Conservation (phyloP, 2,888 invertebrate species). For the Nezara viridula region DNA sequence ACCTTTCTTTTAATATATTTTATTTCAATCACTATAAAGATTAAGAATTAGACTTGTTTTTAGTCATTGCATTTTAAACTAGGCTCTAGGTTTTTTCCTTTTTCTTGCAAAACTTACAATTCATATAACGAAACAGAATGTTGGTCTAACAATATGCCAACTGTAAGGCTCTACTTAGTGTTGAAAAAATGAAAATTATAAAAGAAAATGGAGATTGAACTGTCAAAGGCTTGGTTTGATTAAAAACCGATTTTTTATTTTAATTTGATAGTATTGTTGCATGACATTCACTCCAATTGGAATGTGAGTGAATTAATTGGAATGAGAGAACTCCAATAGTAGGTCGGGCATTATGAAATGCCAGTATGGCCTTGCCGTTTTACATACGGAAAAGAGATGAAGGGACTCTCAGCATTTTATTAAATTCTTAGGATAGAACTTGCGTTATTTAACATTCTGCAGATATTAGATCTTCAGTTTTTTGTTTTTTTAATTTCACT, state of each 20-base stretch:
- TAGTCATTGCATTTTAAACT: no score
- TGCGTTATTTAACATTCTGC: neutral
- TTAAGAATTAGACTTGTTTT: no score
- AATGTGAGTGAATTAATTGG: neutral
- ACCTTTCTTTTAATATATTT: no score
- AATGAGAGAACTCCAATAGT: neutral
- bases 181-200: no score
- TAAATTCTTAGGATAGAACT: conserved; percentile 9
- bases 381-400: neutral
- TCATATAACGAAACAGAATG: no score
- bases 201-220: no score
- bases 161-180: no score
- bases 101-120: no score
- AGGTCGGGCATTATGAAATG: neutral
- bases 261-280: neutral
- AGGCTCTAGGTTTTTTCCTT: no score
- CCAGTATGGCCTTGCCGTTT: neutral
- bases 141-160: no score
- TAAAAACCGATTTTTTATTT: neutral
- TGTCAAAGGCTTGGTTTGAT: neutral
- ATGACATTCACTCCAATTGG: neutral
- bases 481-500: no score
- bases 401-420: neutral
- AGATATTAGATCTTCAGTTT: neutral
- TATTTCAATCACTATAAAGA: no score